A percentile compares a stretch with the other conserved stretches of the same genome.
phyloP scores from a whole-genome alignment of 1,140 invertebrate genomes.

The Ceratosolen fusciceps region DNA sequence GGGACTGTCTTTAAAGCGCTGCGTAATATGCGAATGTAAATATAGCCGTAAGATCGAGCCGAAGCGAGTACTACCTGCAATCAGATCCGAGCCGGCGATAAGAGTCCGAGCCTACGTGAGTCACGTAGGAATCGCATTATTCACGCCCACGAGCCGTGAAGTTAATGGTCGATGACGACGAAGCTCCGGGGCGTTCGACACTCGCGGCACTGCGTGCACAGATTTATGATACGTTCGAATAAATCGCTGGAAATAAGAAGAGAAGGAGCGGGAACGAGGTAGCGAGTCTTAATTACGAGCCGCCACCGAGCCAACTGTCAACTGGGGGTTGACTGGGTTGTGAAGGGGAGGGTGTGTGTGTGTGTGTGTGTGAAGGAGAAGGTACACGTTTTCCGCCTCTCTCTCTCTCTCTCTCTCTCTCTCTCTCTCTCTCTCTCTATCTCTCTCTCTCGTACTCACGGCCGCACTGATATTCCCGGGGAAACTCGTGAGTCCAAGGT shows the following conservation, averaged over 20 bases:
- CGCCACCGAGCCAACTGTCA: no score
- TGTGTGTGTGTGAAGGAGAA: neutral
- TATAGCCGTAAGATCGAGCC: neutral
- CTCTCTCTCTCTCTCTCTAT: no score
- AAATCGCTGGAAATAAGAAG: no score
- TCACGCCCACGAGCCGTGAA: constrained; percentile 1
- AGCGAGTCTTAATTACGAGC: no score
- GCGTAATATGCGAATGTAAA: constrained; percentile 11
- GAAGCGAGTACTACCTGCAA: neutral
- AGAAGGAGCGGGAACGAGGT: neutral
- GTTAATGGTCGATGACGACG: constrained; percentile 2
- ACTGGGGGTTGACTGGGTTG: no score
- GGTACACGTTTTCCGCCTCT: no score
- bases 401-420: no score
- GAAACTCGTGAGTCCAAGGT: constrained; percentile 52
- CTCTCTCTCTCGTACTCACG: constrained; percentile 47
- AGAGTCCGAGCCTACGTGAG: no score
- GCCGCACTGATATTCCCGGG: constrained; percentile 56
- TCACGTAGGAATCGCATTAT: constrained; percentile 41
- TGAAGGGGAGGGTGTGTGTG: no score
- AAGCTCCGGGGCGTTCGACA: no score
- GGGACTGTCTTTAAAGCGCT: neutral
- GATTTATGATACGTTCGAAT: no score
- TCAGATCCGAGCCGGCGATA: constrained; percentile 14
- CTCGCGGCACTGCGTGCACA: no score